Base-by-base conservation (phyloP, 2,113 vertebrate species). In the Martes martes region DNA sequence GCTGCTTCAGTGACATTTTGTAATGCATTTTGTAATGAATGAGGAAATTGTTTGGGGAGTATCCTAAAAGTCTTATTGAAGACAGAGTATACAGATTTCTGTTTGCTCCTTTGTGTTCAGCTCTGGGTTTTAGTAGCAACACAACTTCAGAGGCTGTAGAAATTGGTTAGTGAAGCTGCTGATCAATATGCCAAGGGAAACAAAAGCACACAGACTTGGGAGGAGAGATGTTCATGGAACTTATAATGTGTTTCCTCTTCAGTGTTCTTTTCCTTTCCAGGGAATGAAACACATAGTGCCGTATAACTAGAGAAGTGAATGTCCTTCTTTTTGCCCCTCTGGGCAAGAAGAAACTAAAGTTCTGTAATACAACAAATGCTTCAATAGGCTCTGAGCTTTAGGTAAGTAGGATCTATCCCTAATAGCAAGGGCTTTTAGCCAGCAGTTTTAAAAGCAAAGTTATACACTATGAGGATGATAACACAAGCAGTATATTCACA, bases 401-500 rank as follows among this genome's bases (percentile, higher is more conserved):
- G 15, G 50, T 91, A 92, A 59, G 55, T 89, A 91, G 89, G 45
- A 81, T 82, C 94, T 93, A 16, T 71, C 45, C 71, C 39, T 87
- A 45, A 59, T 74, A 81, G 94, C 57, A 97, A 97, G 94, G 1
- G 0, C 57, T 91, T 73, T 95, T 57, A 81, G 89, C 31, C 88
- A 89, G 57, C 52, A 94, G 91, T 73, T 96, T 93, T 69, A 79
- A 67, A 73, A 91, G 47, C 3, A 0, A 82, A 92, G 47, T 81
- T 93, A 78, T 81, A 73, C 76, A 91, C 81, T 95, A 42, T 50
- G 73, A 24, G 59, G 88, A 24, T 91, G 95, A 73, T 85, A 95
- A 95, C 47, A 93, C 85, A 96, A 93, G 91, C 92, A 81, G 67
- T 59, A 91, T 57, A 90, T 96, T 97, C 91, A 95, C 42, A 57